Evolutionary conservation across 2,797 vertebrate genomes (phyloP), one percentile per base, ranked within the genome.

Genomic region (Coreius guichenoti): DNA sequence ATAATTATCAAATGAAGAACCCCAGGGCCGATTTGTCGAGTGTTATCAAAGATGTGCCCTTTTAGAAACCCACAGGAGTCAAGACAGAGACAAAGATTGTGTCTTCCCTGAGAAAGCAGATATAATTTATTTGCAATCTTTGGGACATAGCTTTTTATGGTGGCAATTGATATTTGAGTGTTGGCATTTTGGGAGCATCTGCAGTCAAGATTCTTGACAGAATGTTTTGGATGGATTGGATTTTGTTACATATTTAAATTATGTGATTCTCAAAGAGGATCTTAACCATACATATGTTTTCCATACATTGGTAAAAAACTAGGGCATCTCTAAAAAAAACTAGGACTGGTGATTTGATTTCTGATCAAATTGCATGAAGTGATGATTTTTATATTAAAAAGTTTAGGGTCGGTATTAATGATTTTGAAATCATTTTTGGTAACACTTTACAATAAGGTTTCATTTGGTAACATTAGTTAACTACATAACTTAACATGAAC

Each of bases 191-290:
- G 11, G 58, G 51, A 77, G 47, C 65, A 74, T 87, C 79, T 81
- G 47, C 54, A 83, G 39, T 86, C 65, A 68, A 74, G 75, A 67
- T 83, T 84, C 68, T 87, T 76, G 73, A 63, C 58, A 56, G 75
- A 81, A 75, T 65, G 43, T 87, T 89, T 87, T 89, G 61, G 26
- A 29, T 63, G 61, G n/a, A 89, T 83, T 87, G 73, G 36, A 79
- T 86, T 85, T 78, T 83, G 78, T 75, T 88, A 70, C 88, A 84
- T 89, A 67, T 54, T 80, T 80, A 54, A 80, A 76, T 86, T 77
- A 82, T 72, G 45, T 80, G 82, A 84, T 86, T 90, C 63, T 76
- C 68, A 65, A 89, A 82, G 63, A 47, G 36, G 19, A 67, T 80
- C 19, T 68, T 36, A 9, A 6, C 19, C 17, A n/a, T 80, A 51